phyloP scores from a whole-genome alignment of 2,888 invertebrate genomes.

The Tricholauxania praeusta region DNA sequence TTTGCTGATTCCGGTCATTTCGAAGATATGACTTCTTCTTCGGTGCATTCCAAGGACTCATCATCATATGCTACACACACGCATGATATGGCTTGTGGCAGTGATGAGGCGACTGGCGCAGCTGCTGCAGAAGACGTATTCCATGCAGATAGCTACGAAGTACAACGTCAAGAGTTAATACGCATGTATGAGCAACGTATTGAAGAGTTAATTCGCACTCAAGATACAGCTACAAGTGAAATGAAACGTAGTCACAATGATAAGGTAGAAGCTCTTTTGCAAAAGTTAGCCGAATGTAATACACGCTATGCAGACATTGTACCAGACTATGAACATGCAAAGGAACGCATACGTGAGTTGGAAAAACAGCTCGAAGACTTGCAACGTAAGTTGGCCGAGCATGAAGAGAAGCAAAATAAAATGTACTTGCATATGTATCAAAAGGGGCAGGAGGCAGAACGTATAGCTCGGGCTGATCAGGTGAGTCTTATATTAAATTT shows the following conservation, averaged over 20 bases:
- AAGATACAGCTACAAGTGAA: constrained; percentile 76
- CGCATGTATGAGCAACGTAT: constrained; percentile 80
- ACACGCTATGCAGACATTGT: constrained; percentile 82
- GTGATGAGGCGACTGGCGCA: constrained; percentile 51
- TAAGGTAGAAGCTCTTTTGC: constrained; percentile 79
- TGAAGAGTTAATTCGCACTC: constrained; percentile 78
- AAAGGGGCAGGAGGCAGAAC: constrained; percentile 85
- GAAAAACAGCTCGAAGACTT: constrained; percentile 81
- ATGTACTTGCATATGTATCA: constrained; percentile 86
- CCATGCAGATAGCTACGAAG: constrained; percentile 71
- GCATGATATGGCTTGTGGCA: constrained; percentile 68
- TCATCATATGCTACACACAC: constrained; percentile 68
- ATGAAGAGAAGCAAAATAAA: constrained; percentile 80
- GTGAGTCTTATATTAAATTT: constrained; percentile 65
- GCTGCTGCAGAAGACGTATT: constrained; percentile 49
- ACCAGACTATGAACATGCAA: constrained; percentile 80
- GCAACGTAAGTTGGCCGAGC: constrained; percentile 76
- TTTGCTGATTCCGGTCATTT: constrained; percentile 89
- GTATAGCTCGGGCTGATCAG: constrained; percentile 77
- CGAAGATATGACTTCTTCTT: constrained; percentile 83
- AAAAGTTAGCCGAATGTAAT: constrained; percentile 81
- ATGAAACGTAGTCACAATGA: constrained; percentile 84
- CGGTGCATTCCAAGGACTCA: constrained; percentile 80
- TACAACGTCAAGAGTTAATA: constrained; percentile 77
- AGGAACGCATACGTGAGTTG: constrained; percentile 75